These are phyloP conservation scores for Chrysaora quinquecirrha DNA, from an alignment of 30 jellyfish, hydroid and myxozoan genomes.

Conservation along the genomic window DNA sequence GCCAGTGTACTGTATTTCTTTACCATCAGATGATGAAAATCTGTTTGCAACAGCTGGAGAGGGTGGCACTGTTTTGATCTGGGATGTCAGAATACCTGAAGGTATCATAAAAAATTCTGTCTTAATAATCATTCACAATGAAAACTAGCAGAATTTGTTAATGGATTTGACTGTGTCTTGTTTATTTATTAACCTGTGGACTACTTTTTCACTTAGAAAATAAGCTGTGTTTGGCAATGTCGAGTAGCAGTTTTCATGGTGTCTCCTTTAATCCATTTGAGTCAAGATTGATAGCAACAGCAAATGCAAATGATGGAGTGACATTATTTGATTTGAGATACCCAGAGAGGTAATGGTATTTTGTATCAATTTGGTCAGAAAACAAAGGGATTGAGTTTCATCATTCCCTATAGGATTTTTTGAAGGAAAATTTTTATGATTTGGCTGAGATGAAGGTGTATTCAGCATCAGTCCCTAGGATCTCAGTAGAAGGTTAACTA, in stretches of 20 bases:
- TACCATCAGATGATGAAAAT: conserved; percentile 57
- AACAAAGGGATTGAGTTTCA: no score
- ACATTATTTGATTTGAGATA: conserved; percentile 69
- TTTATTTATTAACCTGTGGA: no score
- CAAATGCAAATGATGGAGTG: conserved; percentile 87
- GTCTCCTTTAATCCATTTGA: conserved; percentile 87
- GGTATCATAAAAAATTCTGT: conserved; percentile 41
- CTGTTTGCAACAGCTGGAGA: conserved; percentile 95
- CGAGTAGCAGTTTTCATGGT: conserved; percentile 91
- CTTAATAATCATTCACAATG: no score
- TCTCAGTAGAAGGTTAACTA: no score
- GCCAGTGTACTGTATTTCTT: conserved; percentile 86
- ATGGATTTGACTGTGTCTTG: no score
- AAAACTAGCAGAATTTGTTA: no score
- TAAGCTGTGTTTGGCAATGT: conserved; percentile 67
- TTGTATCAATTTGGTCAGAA: no score
- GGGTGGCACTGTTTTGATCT: conserved; percentile 85
- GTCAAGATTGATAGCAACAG: conserved; percentile 77
- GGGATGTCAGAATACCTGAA: conserved; percentile 86
- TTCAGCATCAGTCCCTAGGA: no score
- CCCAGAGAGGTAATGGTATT: conserved; percentile 75
- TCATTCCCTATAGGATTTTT: no score
- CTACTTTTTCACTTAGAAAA: no score
- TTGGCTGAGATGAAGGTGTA: no score
- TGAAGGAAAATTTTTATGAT: no score